Percentiles rank a stretch among this genome's conserved stretches.
These are phyloP conservation scores for Nesoenas mayeri DNA, from an alignment of 2,113 vertebrate genomes.

Conservation along the genomic window DNA sequence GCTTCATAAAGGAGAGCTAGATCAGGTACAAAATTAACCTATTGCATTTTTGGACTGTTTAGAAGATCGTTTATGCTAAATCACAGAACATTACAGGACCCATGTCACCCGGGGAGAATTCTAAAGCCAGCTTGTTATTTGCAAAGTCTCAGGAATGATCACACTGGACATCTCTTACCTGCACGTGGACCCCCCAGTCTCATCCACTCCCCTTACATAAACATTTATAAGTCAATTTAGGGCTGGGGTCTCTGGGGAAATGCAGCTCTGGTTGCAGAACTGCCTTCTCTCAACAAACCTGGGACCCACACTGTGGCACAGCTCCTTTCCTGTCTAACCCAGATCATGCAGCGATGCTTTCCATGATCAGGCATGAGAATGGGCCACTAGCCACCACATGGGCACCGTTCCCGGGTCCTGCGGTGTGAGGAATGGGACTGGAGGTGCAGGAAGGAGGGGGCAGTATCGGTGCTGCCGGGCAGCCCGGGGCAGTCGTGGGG, in stretches of 20 bases:
- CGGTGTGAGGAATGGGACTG: not conserved
- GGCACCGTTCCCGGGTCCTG: not conserved
- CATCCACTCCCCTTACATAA: not conserved
- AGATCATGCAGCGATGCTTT: fast-evolving
- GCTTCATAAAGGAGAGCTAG: not conserved
- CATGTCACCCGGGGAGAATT: not conserved
- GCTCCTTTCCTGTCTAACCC: not conserved
- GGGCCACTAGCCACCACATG: fast-evolving
- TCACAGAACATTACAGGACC: not conserved
- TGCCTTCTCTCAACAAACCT: not conserved
- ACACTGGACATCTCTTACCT: not conserved
- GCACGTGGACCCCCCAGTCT: not conserved
- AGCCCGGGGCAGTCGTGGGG: not conserved
- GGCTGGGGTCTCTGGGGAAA: not conserved
- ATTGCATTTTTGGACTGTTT: not conserved
- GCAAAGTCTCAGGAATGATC: not conserved
- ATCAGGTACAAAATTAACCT: not conserved
- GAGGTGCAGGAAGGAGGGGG: not conserved
- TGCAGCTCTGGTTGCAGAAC: not conserved
- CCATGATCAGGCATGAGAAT: fast-evolving
- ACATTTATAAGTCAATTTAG: not conserved
- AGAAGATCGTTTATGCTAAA: not conserved
- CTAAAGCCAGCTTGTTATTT: not conserved
- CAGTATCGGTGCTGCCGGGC: not conserved
- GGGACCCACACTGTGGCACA: fast-evolving